phyloP scores from a whole-genome alignment of 2,113 vertebrate species.

The Suncus etruscus region DNA sequence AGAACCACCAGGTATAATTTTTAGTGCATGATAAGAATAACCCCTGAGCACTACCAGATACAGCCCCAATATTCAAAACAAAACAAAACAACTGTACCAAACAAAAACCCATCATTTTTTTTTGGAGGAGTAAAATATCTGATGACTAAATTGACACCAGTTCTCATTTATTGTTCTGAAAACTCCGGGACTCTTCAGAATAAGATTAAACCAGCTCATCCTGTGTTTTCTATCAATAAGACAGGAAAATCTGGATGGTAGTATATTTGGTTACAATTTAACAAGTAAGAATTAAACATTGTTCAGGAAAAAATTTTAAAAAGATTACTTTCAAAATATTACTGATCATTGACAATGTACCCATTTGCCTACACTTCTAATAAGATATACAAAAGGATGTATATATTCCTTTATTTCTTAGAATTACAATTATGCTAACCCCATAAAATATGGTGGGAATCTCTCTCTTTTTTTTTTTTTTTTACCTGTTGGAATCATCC shows the following conservation, averaged over 20 bases:
- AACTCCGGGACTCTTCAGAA: not conserved
- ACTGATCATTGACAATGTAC: not conserved
- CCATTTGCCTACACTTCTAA: not conserved
- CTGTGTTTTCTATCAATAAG: not conserved
- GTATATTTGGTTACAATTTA: not conserved
- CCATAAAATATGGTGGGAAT: not conserved
- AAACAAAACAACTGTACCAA: too few relatives aligned
- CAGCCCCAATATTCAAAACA: too few relatives aligned
- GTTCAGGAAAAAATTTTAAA: not conserved
- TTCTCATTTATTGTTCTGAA: not conserved
- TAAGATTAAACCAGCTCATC: not conserved
- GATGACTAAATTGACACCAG: not conserved
- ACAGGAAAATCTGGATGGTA: not conserved
- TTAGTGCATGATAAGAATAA: too few relatives aligned
- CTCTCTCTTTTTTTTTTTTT: not conserved
- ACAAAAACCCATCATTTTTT: too few relatives aligned
- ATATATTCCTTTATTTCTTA: not conserved
- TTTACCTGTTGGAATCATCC: not conserved
- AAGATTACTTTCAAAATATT: not conserved
- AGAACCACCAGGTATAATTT: too few relatives aligned
- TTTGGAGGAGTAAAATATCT: not conserved
- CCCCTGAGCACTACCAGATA: too few relatives aligned
- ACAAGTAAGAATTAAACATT: not conserved
- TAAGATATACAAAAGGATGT: not conserved
- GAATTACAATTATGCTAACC: not conserved